Evolutionary conservation across 2,113 vertebrate species (phyloP), one percentile per base, ranked within the genome.

Genomic region (Empidonax traillii): DNA sequence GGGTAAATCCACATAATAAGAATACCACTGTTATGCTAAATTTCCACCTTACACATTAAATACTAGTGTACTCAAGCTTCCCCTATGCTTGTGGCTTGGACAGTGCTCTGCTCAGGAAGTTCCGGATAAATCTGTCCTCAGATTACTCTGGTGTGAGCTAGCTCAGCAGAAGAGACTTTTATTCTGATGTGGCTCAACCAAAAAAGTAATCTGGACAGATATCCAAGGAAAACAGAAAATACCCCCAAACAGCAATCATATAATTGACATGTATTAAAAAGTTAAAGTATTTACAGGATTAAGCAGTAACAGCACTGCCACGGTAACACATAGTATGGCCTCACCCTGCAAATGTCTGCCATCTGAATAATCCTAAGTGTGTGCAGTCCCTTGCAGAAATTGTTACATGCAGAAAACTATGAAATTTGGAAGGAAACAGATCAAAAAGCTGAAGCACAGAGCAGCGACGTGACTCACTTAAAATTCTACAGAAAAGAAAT

Each of bases 1-100:
- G 24, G 43, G 59, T 66, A 92, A 94, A 78, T 61, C 69, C 77
- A 93, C 79, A 61, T 93, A 93, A 81, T 85, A 96, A 92, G 76
- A 95, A 85, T 75, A 89, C 55, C 83, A 95, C 81, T 93, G 86
- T 74, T 90, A 96, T 73, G 74, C 84, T 78, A 91, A 94, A 95
- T 94, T 87, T 30, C 16, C 63, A 91, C 92, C 90, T 94, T 27
- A 72, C 90, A 76, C 90, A 65, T 88, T 93, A 89, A 66, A 94
- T 85, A 84, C 46, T 17, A 41, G 33, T n/a, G 31, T 74, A 69
- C 65, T 96, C 58, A 53, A 82, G 85, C 56, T 97, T 69, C 74
- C 51, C 65, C 72, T 90, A 2, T 43, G 90, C 63, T 85, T 46
- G 39, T 71, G 74, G 79, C 49, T 93, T 71, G 82, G 74, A 69